A percentile compares a stretch with the other conserved stretches of the same genome.
phyloP scores from a whole-genome alignment of 2,888 invertebrate genomes.

The Nasonia oneida region DNA sequence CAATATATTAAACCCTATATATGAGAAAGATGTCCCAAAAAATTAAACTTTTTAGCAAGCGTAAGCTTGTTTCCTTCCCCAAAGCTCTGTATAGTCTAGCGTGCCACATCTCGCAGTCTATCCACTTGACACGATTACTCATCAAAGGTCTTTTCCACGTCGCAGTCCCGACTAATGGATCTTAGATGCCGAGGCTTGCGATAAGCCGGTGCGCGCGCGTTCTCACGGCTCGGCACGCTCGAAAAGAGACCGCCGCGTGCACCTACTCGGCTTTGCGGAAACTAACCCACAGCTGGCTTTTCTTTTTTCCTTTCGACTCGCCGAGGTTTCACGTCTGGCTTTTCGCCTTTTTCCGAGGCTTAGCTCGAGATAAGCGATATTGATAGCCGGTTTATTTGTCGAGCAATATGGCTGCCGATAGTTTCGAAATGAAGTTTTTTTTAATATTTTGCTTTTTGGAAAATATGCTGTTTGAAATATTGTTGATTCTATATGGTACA shows the following conservation, averaged over 20 bases:
- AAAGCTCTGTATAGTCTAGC: neutral
- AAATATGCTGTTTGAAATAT: too few relatives aligned
- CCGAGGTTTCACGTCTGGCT: conserved; percentile 6
- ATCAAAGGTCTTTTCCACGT: conserved; percentile 71
- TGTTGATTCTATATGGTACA: too few relatives aligned
- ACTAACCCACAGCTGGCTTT: neutral
- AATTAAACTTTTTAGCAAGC: neutral
- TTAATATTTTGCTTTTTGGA: neutral
- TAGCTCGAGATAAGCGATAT: conserved; percentile 13
- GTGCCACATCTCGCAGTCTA: conserved; percentile 37
- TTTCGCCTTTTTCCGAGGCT: conserved; percentile 10
- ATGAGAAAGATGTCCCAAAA: neutral
- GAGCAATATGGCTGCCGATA: neutral
- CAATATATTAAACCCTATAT: neutral
- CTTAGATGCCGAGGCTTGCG: conserved; percentile 66
- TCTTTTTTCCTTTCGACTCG: neutral
- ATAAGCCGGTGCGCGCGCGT: conserved; percentile 65
- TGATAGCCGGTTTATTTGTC: conserved; percentile 1
- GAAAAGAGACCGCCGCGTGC: neutral
- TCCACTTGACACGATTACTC: conserved; percentile 72
- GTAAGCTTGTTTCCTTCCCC: neutral
- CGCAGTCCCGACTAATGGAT: conserved; percentile 70
- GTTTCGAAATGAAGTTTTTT: neutral
- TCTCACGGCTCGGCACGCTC: conserved; percentile 32
- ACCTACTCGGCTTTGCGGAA: neutral